Evolutionary conservation across 2,888 invertebrate species (phyloP).

Genomic region (Papilio gigon): DNA sequence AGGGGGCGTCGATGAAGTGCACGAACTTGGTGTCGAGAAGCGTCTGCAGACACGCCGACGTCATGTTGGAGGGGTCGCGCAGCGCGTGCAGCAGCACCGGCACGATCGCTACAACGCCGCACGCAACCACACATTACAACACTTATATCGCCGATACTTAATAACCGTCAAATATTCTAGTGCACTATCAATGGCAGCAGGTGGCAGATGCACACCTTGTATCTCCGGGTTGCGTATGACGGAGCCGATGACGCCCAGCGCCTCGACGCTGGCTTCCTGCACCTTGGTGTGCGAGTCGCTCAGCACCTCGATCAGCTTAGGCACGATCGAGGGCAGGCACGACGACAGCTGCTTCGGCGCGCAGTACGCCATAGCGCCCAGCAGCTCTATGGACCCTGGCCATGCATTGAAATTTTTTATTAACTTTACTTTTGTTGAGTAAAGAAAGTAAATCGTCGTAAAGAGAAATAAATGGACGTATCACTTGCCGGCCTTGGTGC

Average conservation of each 20-base stretch:
- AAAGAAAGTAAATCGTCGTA: too few species aligned
- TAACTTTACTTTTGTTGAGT: too few species aligned
- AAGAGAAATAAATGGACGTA: neutral
- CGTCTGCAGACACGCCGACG: constrained; percentile 95
- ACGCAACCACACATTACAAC: neutral
- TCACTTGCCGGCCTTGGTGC: constrained; percentile 93
- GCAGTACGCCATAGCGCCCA: constrained; percentile 99
- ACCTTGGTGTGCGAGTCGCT: constrained; percentile 99
- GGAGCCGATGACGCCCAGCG: constrained; percentile 96
- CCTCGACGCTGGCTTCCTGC: constrained; percentile 97
- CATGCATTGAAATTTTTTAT: neutral
- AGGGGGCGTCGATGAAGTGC: constrained; percentile 99
- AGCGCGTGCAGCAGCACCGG: constrained; percentile 93
- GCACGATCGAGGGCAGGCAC: constrained; percentile 98
- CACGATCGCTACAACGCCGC: constrained; percentile 86
- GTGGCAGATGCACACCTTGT: constrained; percentile 83
- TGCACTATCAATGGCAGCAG: neutral
- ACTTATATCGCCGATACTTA: too few species aligned
- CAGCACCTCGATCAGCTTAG: constrained; percentile 97
- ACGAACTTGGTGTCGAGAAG: constrained; percentile 98
- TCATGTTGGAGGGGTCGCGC: constrained; percentile 98
- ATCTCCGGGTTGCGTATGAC: constrained; percentile 99
- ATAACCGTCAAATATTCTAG: too few species aligned
- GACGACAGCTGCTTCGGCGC: constrained; percentile 99
- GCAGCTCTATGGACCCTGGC: constrained; percentile 94